Conservation (phyloP, 1,140 invertebrate species). For the Solenopsis fugax region DNA sequence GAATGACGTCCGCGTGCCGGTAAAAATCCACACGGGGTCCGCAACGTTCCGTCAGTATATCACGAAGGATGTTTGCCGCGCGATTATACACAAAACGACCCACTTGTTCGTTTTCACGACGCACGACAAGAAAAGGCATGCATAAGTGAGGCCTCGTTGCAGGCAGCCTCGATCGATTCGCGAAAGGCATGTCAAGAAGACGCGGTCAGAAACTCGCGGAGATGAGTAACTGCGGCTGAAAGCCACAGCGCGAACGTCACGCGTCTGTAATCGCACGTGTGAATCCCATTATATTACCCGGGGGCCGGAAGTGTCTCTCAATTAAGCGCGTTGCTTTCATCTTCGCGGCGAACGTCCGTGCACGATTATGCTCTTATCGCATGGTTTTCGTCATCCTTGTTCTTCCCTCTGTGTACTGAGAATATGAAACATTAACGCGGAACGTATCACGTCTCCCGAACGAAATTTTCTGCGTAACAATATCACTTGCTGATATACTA, state of each 20-base stretch:
- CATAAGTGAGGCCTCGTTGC: constrained; percentile 13
- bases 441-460: neutral
- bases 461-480: neutral
- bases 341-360: neutral
- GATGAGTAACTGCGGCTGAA: neutral
- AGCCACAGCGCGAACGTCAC: neutral
- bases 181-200: neutral
- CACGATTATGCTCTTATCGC: constrained; percentile 20
- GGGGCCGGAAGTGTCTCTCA: neutral
- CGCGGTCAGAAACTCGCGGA: neutral
- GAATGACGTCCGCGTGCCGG: neutral
- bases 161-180: constrained; percentile 18
- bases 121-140: constrained; percentile 15
- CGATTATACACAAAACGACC: constrained; percentile 49
- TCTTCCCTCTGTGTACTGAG: neutral
- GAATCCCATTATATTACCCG: constrained; percentile 5
- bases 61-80: constrained; percentile 49
- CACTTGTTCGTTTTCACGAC: constrained; percentile 42
- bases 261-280: neutral
- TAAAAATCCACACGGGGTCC: constrained; percentile 6
- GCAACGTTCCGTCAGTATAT: constrained; percentile 8
- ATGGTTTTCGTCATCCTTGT: neutral
- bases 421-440: neutral
- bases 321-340: constrained; percentile 25
- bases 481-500: neutral